Base-by-base conservation (phyloP, 2,113 vertebrate species). In the Aix galericulata region DNA sequence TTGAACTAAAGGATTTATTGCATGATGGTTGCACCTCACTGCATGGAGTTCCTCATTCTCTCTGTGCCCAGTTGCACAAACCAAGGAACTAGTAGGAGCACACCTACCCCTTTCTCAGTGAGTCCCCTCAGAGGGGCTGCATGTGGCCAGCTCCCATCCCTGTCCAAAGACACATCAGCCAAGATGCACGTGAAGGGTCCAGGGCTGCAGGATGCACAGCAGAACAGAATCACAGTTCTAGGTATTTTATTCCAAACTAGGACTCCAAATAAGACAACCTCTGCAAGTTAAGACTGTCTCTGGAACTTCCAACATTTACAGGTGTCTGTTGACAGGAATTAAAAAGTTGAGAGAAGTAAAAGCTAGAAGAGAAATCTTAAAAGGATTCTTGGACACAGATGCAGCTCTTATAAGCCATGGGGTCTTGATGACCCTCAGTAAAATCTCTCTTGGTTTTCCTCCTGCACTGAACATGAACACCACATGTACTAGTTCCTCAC, bases 321-420 rank as follows among this genome's bases (percentile, higher is more conserved):
- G 38, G 5, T 23, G 26, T 44, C 44, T 4, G 2, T 62, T 55
- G 55, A 88, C 11, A 64, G 50, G 17, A 77, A 71, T 83, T 86
- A 44, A 83, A 71, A 55, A 58, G 8, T 1, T 82, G 59, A 86
- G 20, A 90, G 21, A 71, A 34, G 8, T 25, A 56, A 81, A 86
- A 86, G 9, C 40, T 81, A 34, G 42, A 86, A 88, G 11, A 59
- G 52, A 84, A 92, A 84, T 20, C 25, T 89, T 81, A 22, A 63
- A 92, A 59, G 14, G 52, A 63, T 55, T 83, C 26, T 44, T 71
- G 73, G 27, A 32, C 83, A 60, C 31, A 84, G 31, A 32, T 15
- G n/a, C 5, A 67, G 21, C 11, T 77, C 23, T 74, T 62, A 38
- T 16, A 26, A 48, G 9, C 27, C 0, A 0, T 52, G 40, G 7